Evolutionary conservation across 1,140 invertebrate species (phyloP), one percentile per base, ranked within the genome.

Genomic region (Drosophila pandora): DNA sequence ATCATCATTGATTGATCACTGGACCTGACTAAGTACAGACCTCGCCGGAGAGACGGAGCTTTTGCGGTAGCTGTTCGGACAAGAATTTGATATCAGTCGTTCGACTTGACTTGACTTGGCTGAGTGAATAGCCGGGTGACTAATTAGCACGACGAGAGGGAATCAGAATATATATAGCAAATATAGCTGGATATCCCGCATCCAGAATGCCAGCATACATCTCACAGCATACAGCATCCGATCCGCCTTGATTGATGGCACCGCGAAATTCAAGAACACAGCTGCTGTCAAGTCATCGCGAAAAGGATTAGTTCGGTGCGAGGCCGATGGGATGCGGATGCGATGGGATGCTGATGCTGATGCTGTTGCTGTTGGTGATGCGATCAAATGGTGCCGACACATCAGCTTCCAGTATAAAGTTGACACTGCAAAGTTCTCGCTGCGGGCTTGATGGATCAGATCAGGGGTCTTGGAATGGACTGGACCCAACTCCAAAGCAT

Each of bases 201-300:
- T 70, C 54, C 71, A 47, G 23, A 12, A 37, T 37, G 25, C 25
- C 25, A 28, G 3, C 34, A 12, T 3, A 28, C 25, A 28, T 3
- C 7, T 2, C 9, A 8, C 30, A 34, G 32, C 32, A 28, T 28
- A 21, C 62, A 69, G 65, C 65, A 69, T 57, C 63, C 63, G 64
- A 69, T 69, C 43, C 59, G 83, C 50, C 88, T 74, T 90, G 90
- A 90, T 90, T 90, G 90, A 90, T 90, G 90, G 90, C 89, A 90
- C 82, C 89, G 90, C 84, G 82, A 90, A 90, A 90, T 90, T 87
- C 88, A 90, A 90, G 90, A 90, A 90, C 65, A 56, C 63, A 65
- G 61, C 84, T 87, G 79, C 89, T 90, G 90, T 90, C 90, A 90
- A 90, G 90, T 90, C 82, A 78, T 87, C 89, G 90, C 81, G 90